Base-by-base conservation (phyloP, 2,797 vertebrate species). In the Halcyon badia region DNA sequence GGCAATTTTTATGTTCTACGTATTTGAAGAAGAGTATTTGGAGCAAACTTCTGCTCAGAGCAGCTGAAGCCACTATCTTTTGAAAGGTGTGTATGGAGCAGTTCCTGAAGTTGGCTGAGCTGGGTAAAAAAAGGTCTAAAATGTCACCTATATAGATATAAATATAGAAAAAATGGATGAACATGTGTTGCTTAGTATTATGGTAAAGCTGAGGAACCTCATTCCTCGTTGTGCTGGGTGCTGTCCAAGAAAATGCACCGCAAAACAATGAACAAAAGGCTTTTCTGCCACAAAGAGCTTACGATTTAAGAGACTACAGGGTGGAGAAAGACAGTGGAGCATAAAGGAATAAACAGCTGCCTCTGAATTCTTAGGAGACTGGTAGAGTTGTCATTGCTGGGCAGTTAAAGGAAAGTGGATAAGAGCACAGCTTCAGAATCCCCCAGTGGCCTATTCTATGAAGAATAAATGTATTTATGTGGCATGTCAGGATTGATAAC, bases 41-140 rank as follows among this genome's bases (percentile, higher is more conserved):
- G 17, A 87, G 41, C 39, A 76, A 42, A 70, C 25, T 62, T 42
- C 26, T 68, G 9, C 70, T 97, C 95, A 98, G 98, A 98, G 98
- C 98, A 52, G 96, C 90, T 30, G 70, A 11, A 60, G 99, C 98
- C 98, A 99, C 98, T 1, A 96, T 97, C 89, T 98, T 99, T 57
- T 98, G 98, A 87, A 99, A 99, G 46, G 97, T 98, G 83, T 98
- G 98, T 44, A 98, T 98, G 30, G 98, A 99, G 51, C 98, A 99
- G 3, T 98, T 81, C 99, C 99, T 2, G 99, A 96, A 87, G 95
- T 98, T 98, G 98, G 11, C 98, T 98, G 42, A 99, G 96, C 57
- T 98, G 97, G 66, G 76, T 98, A 91, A 99, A 99, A 99, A 8
- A 98, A 98, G 0, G 98, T 98, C 49, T 99, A 98, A 97, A 99